phyloP scores from a whole-genome alignment of 2,113 vertebrate genomes.

The Chinchilla lanigera region DNA sequence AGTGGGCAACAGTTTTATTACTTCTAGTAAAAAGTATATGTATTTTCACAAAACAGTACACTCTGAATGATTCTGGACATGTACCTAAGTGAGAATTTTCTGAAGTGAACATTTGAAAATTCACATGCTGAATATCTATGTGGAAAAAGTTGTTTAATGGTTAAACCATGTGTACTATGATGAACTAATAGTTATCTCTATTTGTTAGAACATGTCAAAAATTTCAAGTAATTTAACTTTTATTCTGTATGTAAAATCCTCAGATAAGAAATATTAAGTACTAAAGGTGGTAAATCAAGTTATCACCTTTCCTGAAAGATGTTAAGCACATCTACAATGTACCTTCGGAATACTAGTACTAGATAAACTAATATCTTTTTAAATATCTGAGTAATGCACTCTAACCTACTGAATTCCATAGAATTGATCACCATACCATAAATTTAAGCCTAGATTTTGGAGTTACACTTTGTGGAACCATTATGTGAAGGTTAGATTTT shows the following conservation, averaged over 20 bases:
- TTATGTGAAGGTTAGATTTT: not conserved
- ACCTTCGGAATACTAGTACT: not conserved
- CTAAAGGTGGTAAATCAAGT: not conserved
- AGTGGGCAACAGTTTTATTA: not conserved
- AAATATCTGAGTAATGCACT: not conserved
- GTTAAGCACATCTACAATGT: not conserved
- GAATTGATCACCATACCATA: not conserved
- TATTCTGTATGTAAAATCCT: not conserved
- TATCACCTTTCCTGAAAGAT: not conserved
- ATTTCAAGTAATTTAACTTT: not conserved
- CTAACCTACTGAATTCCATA: not conserved
- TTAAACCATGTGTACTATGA: not conserved
- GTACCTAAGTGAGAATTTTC: not conserved
- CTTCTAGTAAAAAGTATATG: not conserved
- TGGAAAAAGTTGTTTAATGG: not conserved
- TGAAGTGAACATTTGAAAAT: not conserved
- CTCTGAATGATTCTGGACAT: not conserved
- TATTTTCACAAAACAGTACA: not conserved
- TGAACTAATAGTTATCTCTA: not conserved
- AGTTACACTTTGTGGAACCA: not conserved
- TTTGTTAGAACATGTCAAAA: not conserved
- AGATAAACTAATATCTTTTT: not conserved
- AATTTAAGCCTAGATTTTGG: not conserved
- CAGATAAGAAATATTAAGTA: slow-evolving; percentile 28
- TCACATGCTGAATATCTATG: not conserved